Percentiles rank a stretch among this genome's conserved stretches.
Conservation (phyloP, 2,888 invertebrate genomes). For the Melanotus villosus region DNA sequence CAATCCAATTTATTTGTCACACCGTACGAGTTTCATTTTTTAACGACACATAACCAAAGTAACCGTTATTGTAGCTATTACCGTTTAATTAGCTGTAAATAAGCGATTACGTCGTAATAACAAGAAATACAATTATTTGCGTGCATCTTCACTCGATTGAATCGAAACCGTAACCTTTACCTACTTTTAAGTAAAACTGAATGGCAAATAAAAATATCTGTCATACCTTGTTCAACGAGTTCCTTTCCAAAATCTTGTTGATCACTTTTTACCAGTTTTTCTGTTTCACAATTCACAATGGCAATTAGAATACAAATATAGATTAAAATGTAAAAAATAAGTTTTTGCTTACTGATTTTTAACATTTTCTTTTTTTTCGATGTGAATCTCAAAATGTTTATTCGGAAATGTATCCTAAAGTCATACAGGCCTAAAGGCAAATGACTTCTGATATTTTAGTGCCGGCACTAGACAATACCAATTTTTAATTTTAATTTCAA, state of each 20-base stretch:
- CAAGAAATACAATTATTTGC: too few species aligned
- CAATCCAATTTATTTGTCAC: too few species aligned
- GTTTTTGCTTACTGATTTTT: background rate
- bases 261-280: background rate
- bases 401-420: too few species aligned
- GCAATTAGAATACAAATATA: background rate
- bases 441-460: constrained; percentile 18
- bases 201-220: background rate
- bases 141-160: background rate
- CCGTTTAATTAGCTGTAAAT: too few species aligned
- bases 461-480: background rate
- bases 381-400: background rate
- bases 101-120: too few species aligned
- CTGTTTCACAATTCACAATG: constrained; percentile 23
- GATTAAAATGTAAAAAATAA: background rate
- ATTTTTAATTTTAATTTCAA: constrained; percentile 22
- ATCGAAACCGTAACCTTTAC: background rate
- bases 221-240: constrained; percentile 32
- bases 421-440: constrained; percentile 18
- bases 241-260: background rate
- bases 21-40: too few species aligned
- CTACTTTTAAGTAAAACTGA: background rate
- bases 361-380: background rate
- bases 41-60: too few species aligned
- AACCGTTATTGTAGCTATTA: too few species aligned